Percentiles rank a stretch among this genome's conserved stretches.
phyloP scores from a whole-genome alignment of 2,113 vertebrate species.

The Natator depressus region DNA sequence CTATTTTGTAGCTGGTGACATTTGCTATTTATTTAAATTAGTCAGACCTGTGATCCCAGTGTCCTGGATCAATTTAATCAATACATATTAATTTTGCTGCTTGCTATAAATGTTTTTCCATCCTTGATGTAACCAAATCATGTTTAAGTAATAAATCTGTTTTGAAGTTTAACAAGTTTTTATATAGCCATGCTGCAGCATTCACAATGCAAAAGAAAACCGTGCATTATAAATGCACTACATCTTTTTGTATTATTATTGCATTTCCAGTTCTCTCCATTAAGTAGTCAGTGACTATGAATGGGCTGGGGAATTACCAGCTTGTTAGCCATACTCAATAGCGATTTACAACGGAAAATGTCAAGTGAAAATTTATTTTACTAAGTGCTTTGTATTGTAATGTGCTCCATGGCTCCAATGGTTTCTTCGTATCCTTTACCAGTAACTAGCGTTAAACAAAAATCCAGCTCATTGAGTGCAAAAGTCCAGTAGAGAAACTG shows the following conservation, averaged over 20 bases:
- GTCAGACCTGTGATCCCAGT: not conserved
- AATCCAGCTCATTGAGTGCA: not conserved
- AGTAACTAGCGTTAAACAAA: not conserved
- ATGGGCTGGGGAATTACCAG: not conserved
- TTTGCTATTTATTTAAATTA: not conserved
- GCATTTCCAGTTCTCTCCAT: not conserved
- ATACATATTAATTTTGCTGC: not conserved
- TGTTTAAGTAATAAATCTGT: not conserved
- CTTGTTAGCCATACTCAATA: constrained; percentile 8
- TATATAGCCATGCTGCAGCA: not conserved
- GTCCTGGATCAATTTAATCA: not conserved
- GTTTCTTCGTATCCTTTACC: not conserved
- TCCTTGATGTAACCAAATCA: not conserved
- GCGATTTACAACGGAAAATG: not conserved
- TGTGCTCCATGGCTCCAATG: not conserved
- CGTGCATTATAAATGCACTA: not conserved
- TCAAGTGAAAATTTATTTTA: not conserved
- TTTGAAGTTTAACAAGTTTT: not conserved
- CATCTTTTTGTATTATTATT: not conserved
- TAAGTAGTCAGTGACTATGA: not conserved
- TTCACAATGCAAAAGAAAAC: not conserved
- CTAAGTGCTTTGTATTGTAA: not conserved
- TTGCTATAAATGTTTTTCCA: not conserved
- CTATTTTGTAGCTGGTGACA: not conserved
- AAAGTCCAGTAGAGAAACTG: not conserved